These are phyloP conservation scores for Oxyteleia sp. DNA, from an alignment of 2,888 invertebrate species.

Conservation along the genomic window DNA sequence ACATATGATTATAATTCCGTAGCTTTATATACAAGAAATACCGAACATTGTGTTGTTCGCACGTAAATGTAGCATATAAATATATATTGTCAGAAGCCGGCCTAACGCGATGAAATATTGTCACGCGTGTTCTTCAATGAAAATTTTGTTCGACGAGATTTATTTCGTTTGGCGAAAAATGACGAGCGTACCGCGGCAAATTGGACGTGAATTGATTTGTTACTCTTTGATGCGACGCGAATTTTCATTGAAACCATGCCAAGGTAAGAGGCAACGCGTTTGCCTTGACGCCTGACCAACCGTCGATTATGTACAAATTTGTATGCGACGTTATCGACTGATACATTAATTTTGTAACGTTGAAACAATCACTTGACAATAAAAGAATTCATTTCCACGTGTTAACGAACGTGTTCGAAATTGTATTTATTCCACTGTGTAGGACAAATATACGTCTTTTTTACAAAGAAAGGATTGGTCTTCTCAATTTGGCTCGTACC, in stretches of 20 bases:
- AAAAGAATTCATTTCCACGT: conserved; percentile 38
- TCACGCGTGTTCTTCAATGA: background rate
- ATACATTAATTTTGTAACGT: conserved; percentile 61
- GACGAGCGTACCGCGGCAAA: conserved; percentile 19
- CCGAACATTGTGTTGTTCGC: conserved; percentile 42
- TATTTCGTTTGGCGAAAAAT: background rate
- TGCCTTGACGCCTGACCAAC: conserved; percentile 44
- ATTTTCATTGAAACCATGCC: conserved; percentile 43
- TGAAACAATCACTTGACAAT: conserved; percentile 37
- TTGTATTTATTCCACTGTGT: conserved; percentile 56
- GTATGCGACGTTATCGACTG: conserved; percentile 62
- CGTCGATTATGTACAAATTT: conserved; percentile 65
- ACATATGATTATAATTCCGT: conserved; percentile 61
- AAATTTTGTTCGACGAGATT: conserved; percentile 20
- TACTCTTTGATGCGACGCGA: conserved; percentile 45
- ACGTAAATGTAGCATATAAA: conserved; percentile 40
- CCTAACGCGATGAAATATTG: conserved; percentile 7
- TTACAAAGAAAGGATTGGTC: conserved; percentile 18
- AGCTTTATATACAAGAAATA: conserved; percentile 54
- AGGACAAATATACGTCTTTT: conserved; percentile 52
- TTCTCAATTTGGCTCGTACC: background rate
- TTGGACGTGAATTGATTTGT: conserved; percentile 47
- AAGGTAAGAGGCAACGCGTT: conserved; percentile 33
- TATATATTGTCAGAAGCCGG: conserved; percentile 30
- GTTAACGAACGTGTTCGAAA: conserved; percentile 11